A percentile compares a stretch with the other conserved stretches of the same genome.
phyloP scores from a whole-genome alignment of 1,140 invertebrate species.

The Rhagoletis zephyria region DNA sequence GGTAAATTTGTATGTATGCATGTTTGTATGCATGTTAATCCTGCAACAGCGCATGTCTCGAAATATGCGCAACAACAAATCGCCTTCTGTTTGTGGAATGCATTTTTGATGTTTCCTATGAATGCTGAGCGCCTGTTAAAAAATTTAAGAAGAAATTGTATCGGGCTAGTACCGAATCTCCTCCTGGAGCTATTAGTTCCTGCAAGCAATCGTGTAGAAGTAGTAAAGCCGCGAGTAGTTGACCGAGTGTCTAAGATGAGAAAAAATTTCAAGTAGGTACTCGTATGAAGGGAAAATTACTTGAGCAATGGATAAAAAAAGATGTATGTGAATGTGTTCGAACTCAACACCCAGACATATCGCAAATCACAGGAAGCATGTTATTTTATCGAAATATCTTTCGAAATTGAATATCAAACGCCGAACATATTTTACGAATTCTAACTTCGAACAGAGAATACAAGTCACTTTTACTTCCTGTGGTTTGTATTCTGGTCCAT shows the following conservation, averaged over 20 bases:
- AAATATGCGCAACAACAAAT: background rate
- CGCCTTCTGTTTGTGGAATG: constrained; percentile 58
- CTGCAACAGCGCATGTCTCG: background rate
- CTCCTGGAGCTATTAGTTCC: constrained; percentile 21
- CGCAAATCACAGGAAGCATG: too few relatives aligned
- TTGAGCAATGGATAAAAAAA: background rate
- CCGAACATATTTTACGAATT: background rate
- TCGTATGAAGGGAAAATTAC: background rate
- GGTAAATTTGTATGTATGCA: background rate
- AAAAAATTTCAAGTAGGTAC: background rate
- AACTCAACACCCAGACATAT: too few relatives aligned
- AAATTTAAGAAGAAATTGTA: constrained; percentile 67
- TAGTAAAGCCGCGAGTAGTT: constrained; percentile 19
- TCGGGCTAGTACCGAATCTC: constrained; percentile 12
- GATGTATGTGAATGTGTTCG: background rate
- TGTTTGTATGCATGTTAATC: background rate
- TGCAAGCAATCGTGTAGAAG: background rate
- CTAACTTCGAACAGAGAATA: too few relatives aligned
- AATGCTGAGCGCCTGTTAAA: constrained; percentile 62
- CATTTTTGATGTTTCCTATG: background rate
- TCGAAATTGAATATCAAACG: background rate
- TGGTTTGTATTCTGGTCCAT: too few relatives aligned
- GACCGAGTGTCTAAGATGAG: background rate
- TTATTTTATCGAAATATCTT: background rate
- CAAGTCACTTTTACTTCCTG: too few relatives aligned